phyloP scores from a whole-genome alignment of 1,140 invertebrate species.

The Telenomus remus region DNA sequence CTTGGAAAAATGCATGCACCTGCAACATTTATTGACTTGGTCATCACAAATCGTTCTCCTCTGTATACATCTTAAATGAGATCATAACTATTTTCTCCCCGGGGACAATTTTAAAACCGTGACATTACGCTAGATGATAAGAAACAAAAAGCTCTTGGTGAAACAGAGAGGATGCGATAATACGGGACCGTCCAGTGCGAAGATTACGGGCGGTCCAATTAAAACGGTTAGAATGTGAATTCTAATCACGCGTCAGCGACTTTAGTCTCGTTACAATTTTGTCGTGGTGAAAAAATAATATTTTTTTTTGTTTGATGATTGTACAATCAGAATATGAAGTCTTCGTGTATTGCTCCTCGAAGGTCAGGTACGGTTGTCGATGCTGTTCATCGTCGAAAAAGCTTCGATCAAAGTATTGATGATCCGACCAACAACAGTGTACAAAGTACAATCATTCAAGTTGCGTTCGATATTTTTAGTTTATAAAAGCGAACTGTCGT shows the following conservation, averaged over 20 bases:
- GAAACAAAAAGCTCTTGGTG: slow-evolving; percentile 2
- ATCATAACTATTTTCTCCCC: slow-evolving; percentile 38
- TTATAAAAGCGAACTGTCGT: too few species aligned
- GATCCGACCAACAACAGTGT: too few species aligned
- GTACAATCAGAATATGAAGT: slow-evolving; percentile 55
- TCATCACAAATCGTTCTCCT: slow-evolving; percentile 49
- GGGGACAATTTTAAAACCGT: slow-evolving; percentile 24
- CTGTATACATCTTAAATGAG: slow-evolving; percentile 35
- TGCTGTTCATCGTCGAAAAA: slow-evolving; percentile 41
- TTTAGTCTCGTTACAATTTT: slow-evolving; percentile 38
- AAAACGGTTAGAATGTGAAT: too few species aligned
- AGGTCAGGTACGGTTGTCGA: slow-evolving; percentile 52
- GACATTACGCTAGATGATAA: slow-evolving; percentile 4
- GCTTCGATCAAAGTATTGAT: slow-evolving; percentile 12
- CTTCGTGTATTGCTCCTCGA: slow-evolving; percentile 52
- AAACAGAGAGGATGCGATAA: slow-evolving; percentile 15
- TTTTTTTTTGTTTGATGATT: slow-evolving; percentile 46
- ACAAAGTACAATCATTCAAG: too few species aligned
- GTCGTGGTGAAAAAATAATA: slow-evolving; percentile 43
- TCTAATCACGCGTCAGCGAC: neutral
- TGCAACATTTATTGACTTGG: slow-evolving; percentile 46
- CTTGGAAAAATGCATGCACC: slow-evolving; percentile 35
- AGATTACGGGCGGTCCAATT: too few species aligned
- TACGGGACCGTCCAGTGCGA: too few species aligned
- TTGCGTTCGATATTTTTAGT: too few species aligned